Evolutionary conservation across 2,113 vertebrate species (phyloP), one percentile per base, ranked within the genome.

Genomic region (Ascaphus truei): DNA sequence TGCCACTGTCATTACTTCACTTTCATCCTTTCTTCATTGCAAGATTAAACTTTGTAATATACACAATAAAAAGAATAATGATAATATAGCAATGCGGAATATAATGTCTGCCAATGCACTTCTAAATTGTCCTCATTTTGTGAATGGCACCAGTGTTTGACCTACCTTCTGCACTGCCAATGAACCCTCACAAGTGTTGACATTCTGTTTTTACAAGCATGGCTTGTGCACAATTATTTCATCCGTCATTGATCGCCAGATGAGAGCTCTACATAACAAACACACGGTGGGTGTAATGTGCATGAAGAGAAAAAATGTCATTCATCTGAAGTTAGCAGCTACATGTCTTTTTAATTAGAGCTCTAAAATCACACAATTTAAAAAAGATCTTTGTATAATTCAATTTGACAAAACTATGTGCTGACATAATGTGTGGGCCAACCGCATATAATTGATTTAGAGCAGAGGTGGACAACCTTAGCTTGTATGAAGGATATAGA

Each of bases 191-290:
- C 53, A 60, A 45, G 59, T 68, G 1, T 62, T 52, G 58, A 25
- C 0, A 3, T 0, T 0, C 37, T 66, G 66, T 72, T 62, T 61
- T 47, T 20, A 48, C 71, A 62, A 48, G 57, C 0, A 25, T 63
- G 68, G 57, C 74, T 76, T 51, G 51, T 36, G 58, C 72, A 36
- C 68, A 55, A 43, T 20, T 62, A 64, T 61, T 71, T 61, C 68
- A 25, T 41, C 36, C 0, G 47, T 0, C 0, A n/a, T 37, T 61
- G 25, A 41, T 15, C 51, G 55, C 18, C 34, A 2, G 36, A 41
- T 26, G 52, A 55, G 62, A 55, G 34, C 25, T 39, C 30, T 41
- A 53, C 31, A 41, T 41, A 41, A 31, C 25, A 37, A 37, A 25
- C 33, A 10, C 31, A 29, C 23, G n/a, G 31, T 53, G 34, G 34